These are phyloP conservation scores for Serripes groenlandicus DNA, from an alignment of 2,888 invertebrate genomes.

Conservation along the genomic window DNA sequence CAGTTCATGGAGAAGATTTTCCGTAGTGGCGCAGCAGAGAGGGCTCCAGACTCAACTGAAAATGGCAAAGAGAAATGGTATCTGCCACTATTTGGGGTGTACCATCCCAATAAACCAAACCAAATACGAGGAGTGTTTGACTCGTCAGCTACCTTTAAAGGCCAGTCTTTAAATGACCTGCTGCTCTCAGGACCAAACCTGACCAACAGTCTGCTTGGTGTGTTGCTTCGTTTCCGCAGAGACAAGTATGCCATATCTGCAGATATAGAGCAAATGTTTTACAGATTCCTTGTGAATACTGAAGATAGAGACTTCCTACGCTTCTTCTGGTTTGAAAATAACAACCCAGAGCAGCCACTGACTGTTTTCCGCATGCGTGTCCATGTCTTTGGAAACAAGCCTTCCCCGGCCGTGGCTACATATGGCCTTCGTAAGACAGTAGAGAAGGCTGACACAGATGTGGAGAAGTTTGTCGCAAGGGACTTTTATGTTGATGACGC, in stretches of 20 bases:
- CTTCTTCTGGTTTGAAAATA: conserved; percentile 65
- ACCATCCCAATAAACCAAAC: conserved; percentile 10
- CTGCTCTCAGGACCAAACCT: conserved; percentile 24
- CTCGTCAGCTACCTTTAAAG: conserved; percentile 53
- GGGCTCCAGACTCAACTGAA: conserved; percentile 30
- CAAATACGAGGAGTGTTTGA: conserved; percentile 57
- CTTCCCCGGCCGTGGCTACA: too few species aligned
- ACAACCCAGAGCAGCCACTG: too few species aligned
- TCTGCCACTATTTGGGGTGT: conserved; percentile 50
- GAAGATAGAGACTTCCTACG: conserved; percentile 61
- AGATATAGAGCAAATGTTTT: conserved; percentile 68
- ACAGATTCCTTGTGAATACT: conserved; percentile 56
- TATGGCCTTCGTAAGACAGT: too few species aligned
- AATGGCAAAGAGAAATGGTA: too few species aligned
- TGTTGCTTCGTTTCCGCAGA: conserved; percentile 51
- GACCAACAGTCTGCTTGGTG: conserved; percentile 61
- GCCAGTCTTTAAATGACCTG: conserved; percentile 12
- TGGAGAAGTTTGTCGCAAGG: too few species aligned
- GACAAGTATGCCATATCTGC: conserved; percentile 47
- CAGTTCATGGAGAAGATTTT: conserved; percentile 26
- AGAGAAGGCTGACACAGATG: too few species aligned
- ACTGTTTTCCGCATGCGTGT: too few species aligned
- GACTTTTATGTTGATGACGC: too few species aligned
- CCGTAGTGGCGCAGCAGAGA: conserved; percentile 30
- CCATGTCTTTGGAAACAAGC: too few species aligned